Evolutionary conservation across 1,140 invertebrate species (phyloP).

Genomic region (Aphidius gifuensis): DNA sequence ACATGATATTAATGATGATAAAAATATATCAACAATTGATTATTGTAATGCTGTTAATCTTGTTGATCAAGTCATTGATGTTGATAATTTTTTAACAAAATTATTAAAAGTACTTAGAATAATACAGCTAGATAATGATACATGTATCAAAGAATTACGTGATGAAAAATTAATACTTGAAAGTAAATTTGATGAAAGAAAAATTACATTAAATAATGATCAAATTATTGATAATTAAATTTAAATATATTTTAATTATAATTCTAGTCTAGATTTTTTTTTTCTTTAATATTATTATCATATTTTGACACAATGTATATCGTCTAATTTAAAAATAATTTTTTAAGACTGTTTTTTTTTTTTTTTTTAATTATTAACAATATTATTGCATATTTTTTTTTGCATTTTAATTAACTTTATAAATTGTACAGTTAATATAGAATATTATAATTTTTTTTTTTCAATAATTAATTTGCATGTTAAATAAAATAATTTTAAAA

Average conservation of each 20-base stretch:
- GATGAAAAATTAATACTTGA: constrained; percentile 52
- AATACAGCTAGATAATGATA: constrained; percentile 68
- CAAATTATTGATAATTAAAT: constrained; percentile 3
- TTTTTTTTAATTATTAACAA: too few species aligned
- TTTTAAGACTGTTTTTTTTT: too few species aligned
- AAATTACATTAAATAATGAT: neutral
- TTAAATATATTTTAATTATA: neutral
- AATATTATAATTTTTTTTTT: too few species aligned
- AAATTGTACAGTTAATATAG: too few species aligned
- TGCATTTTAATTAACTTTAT: too few species aligned
- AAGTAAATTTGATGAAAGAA: neutral
- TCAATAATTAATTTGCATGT: too few species aligned
- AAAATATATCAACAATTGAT: constrained; percentile 42
- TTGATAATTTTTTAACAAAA: constrained; percentile 71
- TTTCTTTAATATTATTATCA: neutral
- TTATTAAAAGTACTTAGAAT: constrained; percentile 71
- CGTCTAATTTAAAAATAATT: too few species aligned
- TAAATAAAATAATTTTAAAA: too few species aligned
- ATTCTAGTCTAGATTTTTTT: neutral
- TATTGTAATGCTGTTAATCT: constrained; percentile 53
- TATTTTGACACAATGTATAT: neutral
- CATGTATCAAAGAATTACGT: constrained; percentile 62
- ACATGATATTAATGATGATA: constrained; percentile 37
- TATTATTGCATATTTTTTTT: too few species aligned
- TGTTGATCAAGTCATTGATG: constrained; percentile 72